Evolutionary conservation across 2,797 vertebrate species (phyloP).

Genomic region (Lepus townsendii): DNA sequence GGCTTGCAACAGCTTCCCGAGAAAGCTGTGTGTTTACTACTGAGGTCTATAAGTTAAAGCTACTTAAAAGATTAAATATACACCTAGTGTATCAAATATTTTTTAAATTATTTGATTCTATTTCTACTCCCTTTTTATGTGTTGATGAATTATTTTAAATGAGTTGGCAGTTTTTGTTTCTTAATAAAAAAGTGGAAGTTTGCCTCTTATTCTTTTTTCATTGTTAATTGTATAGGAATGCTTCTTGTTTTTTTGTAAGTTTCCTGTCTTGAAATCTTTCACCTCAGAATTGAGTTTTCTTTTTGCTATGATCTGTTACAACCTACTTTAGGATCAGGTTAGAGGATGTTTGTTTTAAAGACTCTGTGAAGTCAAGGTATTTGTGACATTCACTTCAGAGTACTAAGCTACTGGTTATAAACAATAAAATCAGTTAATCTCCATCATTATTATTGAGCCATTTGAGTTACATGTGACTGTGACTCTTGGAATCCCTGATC

Average conservation of each 20-base stretch:
- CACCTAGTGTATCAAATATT: not conserved
- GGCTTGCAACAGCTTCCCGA: not conserved
- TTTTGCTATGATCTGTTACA: not conserved
- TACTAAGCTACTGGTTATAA: conserved; percentile 22
- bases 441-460: not conserved
- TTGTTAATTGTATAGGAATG: not conserved
- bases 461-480: not conserved
- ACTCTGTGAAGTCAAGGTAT: not conserved
- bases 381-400: conserved; percentile 19
- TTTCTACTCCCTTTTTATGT: conserved; percentile 51
- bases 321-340: not conserved
- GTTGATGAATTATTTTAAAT: conserved; percentile 26
- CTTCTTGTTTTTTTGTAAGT: not conserved
- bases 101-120: conserved; percentile 27
- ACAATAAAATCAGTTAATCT: not conserved
- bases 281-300: not conserved
- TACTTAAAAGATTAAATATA: not conserved
- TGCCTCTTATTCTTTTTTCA: conserved; percentile 40
- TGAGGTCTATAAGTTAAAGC: not conserved
- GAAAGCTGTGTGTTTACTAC: not conserved
- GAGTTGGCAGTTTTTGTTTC: conserved; percentile 25
- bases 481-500: not conserved
- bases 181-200: not conserved
- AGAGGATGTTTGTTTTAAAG: not conserved
- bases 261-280: not conserved